Evolutionary conservation across 2,888 invertebrate species (phyloP), one percentile per base, ranked within the genome.

Genomic region (Smittia aterrima): DNA sequence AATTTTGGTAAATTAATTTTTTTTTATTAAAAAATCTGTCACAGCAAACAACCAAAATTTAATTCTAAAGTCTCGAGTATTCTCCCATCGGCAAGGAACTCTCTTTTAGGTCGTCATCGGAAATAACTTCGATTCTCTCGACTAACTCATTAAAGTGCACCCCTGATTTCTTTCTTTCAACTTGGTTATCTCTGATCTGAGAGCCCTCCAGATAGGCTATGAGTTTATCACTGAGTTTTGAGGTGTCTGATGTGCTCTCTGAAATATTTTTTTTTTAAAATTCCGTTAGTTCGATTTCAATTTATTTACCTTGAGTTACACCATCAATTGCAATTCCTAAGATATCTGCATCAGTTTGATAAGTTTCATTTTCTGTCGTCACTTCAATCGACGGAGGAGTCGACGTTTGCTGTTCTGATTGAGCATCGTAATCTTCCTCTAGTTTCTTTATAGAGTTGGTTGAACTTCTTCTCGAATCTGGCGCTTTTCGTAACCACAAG

Each of bases 61-160:
- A 6, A 3, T 3, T 32, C 9, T 32, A 32, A 3, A 32, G 32
- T 32, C 32, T 32, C 32, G 32, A 32, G 32, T 32, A 32, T 32
- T 32, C 32, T 32, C 32, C 32, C 3, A 32, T 32, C 32, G 32
- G 9, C 32, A 9, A 32, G n/a, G n/a, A n/a, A n/a, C n/a, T n/a
- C n/a, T 32, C 32, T 32, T 32, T 32, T 3, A 41, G 16, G 4
- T 67, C 41, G 18, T 40, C 40, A 40, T 41, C 67, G 20, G 20
- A 18, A 40, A 20, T 67, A 11, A 72, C 72, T 40, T 85, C 85
- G 11, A 86, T 82, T 76, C 85, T 84, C 74, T 86, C 85, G 32
- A 86, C 86, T 40, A 85, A 84, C 78, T 86, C 86, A 78, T 86
- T 86, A 77, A 87, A 87, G 0, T 85, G 86, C 6, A 87, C 86